Conservation (phyloP, 2,797 vertebrate species). For the Nannoperca obscura region DNA sequence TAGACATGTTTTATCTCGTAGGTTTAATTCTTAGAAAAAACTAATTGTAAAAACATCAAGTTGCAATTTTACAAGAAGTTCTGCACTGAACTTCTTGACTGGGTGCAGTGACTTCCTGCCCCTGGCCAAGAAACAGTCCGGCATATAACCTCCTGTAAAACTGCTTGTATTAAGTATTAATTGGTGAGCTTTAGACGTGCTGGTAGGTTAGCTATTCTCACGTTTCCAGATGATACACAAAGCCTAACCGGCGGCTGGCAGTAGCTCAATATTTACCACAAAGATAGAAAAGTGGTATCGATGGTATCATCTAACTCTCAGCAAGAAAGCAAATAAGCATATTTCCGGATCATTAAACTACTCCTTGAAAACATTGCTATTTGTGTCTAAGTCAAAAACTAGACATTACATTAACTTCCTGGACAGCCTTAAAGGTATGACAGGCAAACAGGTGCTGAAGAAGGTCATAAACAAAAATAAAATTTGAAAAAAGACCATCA, state of each 20-base stretch:
- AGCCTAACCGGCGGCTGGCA: not conserved
- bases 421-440: constrained; percentile 41
- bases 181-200: not conserved
- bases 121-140: not conserved
- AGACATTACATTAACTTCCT: constrained; percentile 31
- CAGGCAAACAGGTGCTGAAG: constrained; percentile 56
- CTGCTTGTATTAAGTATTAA: not conserved
- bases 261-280: not conserved
- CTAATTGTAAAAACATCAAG: not conserved
- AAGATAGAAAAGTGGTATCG: not conserved
- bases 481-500: constrained; percentile 13
- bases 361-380: constrained; percentile 18
- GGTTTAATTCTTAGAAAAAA: constrained; percentile 4
- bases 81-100: not conserved
- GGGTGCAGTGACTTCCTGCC: not conserved
- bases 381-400: constrained; percentile 11
- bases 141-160: not conserved
- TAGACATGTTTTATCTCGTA: not conserved
- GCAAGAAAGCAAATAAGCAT: not conserved
- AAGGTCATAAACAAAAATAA: constrained; percentile 31
- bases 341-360: constrained; percentile 18
- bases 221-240: not conserved
- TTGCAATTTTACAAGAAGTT: not conserved
- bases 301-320: constrained; percentile 4
- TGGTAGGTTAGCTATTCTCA: not conserved